Conservation (phyloP, 2,888 invertebrate genomes). For the Steinernema hermaphroditum region DNA sequence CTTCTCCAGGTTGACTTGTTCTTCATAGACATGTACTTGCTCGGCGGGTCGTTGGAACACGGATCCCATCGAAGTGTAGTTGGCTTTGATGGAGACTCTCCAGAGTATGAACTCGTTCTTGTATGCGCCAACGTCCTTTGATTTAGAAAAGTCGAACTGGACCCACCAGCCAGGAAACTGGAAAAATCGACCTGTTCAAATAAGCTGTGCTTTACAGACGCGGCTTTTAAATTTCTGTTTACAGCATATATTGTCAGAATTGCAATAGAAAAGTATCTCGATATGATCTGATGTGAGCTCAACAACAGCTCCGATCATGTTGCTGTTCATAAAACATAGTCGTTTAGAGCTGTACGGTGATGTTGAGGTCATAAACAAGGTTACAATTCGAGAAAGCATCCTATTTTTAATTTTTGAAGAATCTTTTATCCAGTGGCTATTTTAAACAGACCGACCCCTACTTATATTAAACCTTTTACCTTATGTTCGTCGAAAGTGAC, state of each 20-base stretch:
- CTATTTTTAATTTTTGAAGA: too few species aligned
- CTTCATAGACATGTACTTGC: background rate
- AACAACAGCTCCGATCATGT: too few species aligned
- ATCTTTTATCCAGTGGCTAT: too few species aligned
- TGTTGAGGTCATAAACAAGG: background rate
- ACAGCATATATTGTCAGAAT: too few species aligned
- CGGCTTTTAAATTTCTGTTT: too few species aligned
- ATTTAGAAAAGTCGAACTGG: constrained; percentile 26
- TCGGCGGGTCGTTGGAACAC: background rate
- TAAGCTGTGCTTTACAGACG: too few species aligned
- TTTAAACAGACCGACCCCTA: too few species aligned
- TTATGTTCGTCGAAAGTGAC: background rate
- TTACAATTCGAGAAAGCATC: background rate
- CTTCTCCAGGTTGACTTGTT: background rate
- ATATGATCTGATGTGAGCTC: too few species aligned
- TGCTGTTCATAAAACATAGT: too few species aligned
- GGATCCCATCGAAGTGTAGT: constrained; percentile 4
- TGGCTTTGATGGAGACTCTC: constrained; percentile 27
- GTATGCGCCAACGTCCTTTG: background rate
- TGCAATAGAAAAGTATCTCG: too few species aligned
- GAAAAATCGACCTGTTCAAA: background rate
- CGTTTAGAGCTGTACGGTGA: too few species aligned
- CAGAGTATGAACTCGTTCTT: constrained; percentile 29
- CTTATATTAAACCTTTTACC: background rate
- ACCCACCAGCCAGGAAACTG: constrained; percentile 16